Evolutionary conservation across 2,113 vertebrate species (phyloP).

Genomic region (Scomber colias): DNA sequence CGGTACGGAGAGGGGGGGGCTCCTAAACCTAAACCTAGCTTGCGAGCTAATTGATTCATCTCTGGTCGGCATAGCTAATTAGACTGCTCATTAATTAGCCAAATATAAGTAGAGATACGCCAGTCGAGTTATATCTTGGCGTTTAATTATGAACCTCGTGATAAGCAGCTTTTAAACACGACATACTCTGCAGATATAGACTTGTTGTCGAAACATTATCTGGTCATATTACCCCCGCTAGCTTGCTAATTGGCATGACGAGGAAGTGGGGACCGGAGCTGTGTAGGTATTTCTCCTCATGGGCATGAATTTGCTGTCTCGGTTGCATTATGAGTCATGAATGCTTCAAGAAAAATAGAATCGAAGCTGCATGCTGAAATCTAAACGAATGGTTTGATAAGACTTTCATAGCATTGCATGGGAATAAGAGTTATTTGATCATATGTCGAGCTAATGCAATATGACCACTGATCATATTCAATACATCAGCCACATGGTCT

Average conservation of each 20-base stretch:
- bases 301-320: conserved; percentile 27
- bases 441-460: conserved; percentile 24
- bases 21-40: conserved; percentile 74
- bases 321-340: conserved; percentile 17
- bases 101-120: conserved; percentile 33
- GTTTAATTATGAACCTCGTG: conserved; percentile 31
- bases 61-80: conserved; percentile 82
- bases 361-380: conserved; percentile 5
- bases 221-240: conserved; percentile 68
- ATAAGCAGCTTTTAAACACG: background rate
- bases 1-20: conserved; percentile 45
- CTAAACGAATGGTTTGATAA: background rate
- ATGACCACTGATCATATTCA: conserved; percentile 19
- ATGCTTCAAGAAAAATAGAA: background rate
- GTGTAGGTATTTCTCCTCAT: conserved; percentile 71
- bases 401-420: background rate
- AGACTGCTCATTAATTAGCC: conserved; percentile 82
- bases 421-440: background rate
- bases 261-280: conserved; percentile 73
- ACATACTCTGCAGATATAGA: conserved; percentile 17
- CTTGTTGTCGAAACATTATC: conserved; percentile 58
- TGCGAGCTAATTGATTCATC: conserved; percentile 84
- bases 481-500: conserved; percentile 29
- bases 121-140: background rate
- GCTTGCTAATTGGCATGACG: conserved; percentile 82